Base-by-base conservation (phyloP, 1,140 invertebrate genomes). In the Sweltsa coloradensis region DNA sequence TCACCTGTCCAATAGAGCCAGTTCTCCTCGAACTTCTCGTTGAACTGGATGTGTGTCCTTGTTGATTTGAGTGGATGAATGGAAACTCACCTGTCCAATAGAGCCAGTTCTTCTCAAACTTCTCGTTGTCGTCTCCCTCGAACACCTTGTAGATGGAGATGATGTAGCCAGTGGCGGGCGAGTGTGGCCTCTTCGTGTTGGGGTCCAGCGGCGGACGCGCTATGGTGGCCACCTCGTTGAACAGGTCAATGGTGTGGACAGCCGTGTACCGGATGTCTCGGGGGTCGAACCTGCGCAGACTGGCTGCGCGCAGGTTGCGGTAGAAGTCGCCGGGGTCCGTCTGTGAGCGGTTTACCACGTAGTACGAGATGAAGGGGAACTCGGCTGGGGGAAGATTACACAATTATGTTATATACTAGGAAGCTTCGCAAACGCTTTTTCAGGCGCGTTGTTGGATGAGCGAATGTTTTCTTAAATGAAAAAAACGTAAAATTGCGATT, bases 61-160 rank as follows among this genome's bases (percentile, higher is more conserved):
- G 22, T 16, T 18, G 5, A 27, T 31, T 13, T 11, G 6, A 7
- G 21, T 4, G 25, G 9, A 9, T 39, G 11, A 45, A 6, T 19
- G 5, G n/a, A n/a, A n/a, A n/a, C 45, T 51, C 62, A 79, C 76
- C 89, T 31, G 89, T 92, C 89, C 89, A 94, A 57, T 89, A 90
- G 1, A 92, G 71, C 89, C 89, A 94, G 63, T 92, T 92, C 55
- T 85, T 78, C 67, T 94, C 89, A 55, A 93, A 86, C 49, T 85
- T 81, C 55, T 91, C 84, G 41, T 85, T 77, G 63, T 92, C 89
- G 60, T 92, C 89, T 13, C 89, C 89, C 64, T 93, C 88, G 60
- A 93, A 92, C 1, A 92, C 89, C 73, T 90, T 89, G 67, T 91
- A 93, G 56, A 92, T 85, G 49, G 85, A 89, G 54, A 94, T 81